Base-by-base conservation (phyloP, 2,888 invertebrate genomes). In the Taphrorychus bicolor region DNA sequence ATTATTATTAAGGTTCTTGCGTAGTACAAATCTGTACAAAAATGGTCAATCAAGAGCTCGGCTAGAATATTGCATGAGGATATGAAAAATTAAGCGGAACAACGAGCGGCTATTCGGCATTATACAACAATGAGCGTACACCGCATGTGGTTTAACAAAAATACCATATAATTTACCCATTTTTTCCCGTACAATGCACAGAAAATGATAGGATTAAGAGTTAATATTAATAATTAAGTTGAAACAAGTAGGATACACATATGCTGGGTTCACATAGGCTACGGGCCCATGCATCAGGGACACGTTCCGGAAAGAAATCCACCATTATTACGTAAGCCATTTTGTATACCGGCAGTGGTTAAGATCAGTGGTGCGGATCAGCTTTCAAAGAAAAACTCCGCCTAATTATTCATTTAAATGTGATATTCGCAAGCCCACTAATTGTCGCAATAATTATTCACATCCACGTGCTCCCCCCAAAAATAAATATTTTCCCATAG, bases 141-240 rank as follows among this genome's bases (percentile, higher is more conserved):
- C 70, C 75, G 77, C 81, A 82, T 81, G 78, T 82, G 81, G 80
- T 82, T 81, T 76, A 63, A 77, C 77, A 81, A 80, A 81, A 81
- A 82, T 81, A 80, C 76, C 81, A 82, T 82, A 78, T 82, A 82
- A 82, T 82, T 82, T 81, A 72, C 74, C 79, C 77, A 78, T 77
- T 82, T 81, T 81, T 82, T 81, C 79, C 79, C 76, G 79, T 79
- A 81, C 81, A 82, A 81, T 80, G 82, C 79, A 80, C 80, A 78
- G 79, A 76, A 82, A 82, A 82, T 82, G 79, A 82, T 81, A 82
- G 81, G 79, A 81, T 80, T 76, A 79, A 49, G 74, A 72, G 70
- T 73, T 82, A 82, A 82, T 82, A 82, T 82, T 79, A 82, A 82
- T 82, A 82, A 82, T 82, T 82, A 82, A 76, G 76, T 45, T 54